Conservation (phyloP, 2,113 vertebrate species). For the Osmerus eperlanus region DNA sequence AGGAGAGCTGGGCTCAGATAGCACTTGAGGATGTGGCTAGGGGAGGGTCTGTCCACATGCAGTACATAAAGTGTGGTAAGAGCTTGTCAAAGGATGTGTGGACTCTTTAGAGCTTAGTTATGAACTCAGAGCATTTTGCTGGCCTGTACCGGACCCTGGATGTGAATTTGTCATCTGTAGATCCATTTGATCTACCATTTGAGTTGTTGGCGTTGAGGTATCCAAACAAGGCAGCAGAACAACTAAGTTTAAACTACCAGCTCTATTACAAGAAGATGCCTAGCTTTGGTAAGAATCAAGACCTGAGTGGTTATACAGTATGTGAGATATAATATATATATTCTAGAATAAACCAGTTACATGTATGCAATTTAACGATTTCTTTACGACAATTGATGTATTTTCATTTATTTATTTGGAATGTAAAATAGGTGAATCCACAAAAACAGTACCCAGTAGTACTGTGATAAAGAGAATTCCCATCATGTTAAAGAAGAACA, state of each 20-base stretch:
- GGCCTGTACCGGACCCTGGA: not conserved
- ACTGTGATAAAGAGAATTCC: not conserved
- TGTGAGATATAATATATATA: too few species aligned
- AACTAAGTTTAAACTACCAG: constrained; percentile 13
- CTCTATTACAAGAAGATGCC: constrained; percentile 9
- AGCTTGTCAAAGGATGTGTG: not conserved
- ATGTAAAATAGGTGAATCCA: not conserved
- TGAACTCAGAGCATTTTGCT: too few species aligned
- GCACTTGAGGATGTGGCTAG: constrained; percentile 11
- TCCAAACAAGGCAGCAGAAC: constrained; percentile 18
- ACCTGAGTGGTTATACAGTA: not conserved
- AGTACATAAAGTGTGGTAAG: constrained; percentile 10
- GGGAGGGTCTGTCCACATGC: constrained; percentile 20
- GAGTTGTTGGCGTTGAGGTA: constrained; percentile 9
- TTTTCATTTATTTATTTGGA: too few species aligned
- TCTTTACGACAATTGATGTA: too few species aligned
- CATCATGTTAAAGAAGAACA: constrained; percentile 5
- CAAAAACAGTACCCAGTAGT: not conserved
- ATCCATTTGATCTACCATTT: constrained; percentile 18
- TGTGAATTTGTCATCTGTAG: not conserved
- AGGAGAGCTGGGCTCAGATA: constrained; percentile 12
- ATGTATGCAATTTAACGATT: too few species aligned
- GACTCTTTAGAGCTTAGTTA: not conserved
- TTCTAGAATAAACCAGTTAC: too few species aligned
- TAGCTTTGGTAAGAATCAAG: constrained; percentile 3